Percentiles rank a stretch among this genome's conserved stretches.
These are phyloP conservation scores for Nasonia vitripennis DNA, from an alignment of 1,140 invertebrate species.

Conservation along the genomic window DNA sequence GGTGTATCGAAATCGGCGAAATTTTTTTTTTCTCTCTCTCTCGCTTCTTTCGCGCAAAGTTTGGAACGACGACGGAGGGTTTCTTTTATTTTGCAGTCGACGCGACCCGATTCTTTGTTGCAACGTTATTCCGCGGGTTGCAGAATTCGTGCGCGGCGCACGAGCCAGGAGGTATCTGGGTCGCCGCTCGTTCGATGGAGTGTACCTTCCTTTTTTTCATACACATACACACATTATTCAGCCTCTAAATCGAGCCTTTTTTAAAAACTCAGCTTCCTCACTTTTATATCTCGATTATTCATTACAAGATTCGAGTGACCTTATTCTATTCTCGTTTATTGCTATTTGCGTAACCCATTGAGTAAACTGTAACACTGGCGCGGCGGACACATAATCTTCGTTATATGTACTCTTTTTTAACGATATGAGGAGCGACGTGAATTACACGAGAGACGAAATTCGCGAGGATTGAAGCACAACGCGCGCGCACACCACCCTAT, in stretches of 20 bases:
- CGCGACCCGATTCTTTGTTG: no score
- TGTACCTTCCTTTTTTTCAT: background rate
- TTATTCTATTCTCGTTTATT: slow-evolving; percentile 7
- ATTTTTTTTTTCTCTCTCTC: background rate
- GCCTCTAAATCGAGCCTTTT: no score
- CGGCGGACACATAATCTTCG: background rate
- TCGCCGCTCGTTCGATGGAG: background rate
- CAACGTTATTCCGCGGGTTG: no score
- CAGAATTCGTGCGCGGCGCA: no score
- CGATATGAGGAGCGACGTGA: background rate
- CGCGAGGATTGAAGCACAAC: no score
- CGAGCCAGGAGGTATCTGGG: background rate
- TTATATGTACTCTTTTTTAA: background rate
- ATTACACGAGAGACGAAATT: background rate
- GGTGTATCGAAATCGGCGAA: background rate
- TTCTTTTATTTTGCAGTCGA: no score
- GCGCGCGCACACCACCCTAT: no score
- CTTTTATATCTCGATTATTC: background rate
- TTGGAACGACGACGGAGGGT: no score
- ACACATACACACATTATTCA: no score
- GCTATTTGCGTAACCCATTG: slow-evolving; percentile 9
- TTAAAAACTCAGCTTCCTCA: no score
- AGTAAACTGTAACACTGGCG: background rate
- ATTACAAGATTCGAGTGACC: slow-evolving; percentile 5
- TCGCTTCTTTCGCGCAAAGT: no score